These are phyloP conservation scores for Barypeithes pellucidus DNA, from an alignment of 2,888 invertebrate species.

Conservation along the genomic window DNA sequence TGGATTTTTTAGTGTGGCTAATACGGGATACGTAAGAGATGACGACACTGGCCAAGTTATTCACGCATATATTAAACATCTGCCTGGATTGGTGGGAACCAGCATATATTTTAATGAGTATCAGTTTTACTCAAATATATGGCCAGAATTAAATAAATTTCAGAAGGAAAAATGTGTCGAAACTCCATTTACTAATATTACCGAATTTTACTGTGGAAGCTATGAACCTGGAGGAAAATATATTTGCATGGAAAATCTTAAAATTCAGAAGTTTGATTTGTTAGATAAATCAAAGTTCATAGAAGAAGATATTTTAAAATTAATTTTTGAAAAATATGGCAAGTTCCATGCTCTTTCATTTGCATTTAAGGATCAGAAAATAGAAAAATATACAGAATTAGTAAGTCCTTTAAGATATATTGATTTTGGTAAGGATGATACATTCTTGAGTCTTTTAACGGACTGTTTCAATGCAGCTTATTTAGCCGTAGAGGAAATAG, in stretches of 20 bases:
- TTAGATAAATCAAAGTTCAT: conserved; percentile 32
- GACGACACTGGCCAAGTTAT: conserved; percentile 17
- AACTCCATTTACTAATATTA: conserved; percentile 24
- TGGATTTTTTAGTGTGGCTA: conserved; percentile 48
- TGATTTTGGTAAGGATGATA: conserved; percentile 51
- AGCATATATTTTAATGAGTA: conserved; percentile 23
- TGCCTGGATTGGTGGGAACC: conserved; percentile 21
- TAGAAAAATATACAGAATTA: conserved; percentile 39
- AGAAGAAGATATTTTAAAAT: conserved; percentile 31
- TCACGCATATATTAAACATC: conserved; percentile 47
- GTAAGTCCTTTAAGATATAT: conserved; percentile 53
- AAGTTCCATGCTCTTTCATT: conserved; percentile 40
- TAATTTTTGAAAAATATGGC: conserved; percentile 33
- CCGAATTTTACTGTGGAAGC: conserved; percentile 26
- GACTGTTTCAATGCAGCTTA: conserved; percentile 51
- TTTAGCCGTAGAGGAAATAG: conserved; percentile 41
- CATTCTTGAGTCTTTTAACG: conserved; percentile 45
- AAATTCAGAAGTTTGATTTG: conserved; percentile 25
- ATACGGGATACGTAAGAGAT: conserved; percentile 37
- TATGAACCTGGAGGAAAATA: conserved; percentile 16
- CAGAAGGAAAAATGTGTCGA: conserved; percentile 19
- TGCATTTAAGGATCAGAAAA: conserved; percentile 35
- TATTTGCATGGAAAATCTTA: conserved; percentile 29
- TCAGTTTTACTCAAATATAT: conserved; percentile 26
- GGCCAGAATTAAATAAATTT: conserved; percentile 26